Conservation (phyloP, 35 echinoderm and acorn worm species). For the Lytechinus variegatus region DNA sequence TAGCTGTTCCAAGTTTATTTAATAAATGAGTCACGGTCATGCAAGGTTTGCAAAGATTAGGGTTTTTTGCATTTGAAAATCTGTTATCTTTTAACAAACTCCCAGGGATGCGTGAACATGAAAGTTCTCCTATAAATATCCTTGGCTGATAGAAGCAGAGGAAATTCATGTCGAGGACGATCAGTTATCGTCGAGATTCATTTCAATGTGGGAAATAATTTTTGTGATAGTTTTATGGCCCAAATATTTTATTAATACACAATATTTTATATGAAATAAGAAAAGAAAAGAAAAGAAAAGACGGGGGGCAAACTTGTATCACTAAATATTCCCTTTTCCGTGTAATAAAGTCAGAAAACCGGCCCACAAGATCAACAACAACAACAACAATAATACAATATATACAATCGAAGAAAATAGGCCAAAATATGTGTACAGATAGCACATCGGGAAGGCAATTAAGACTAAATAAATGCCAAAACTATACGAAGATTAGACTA, state of each 20-base stretch:
- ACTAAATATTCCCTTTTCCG: too few species aligned
- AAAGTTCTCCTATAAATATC: not conserved
- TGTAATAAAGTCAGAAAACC: too few species aligned
- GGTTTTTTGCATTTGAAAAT: not conserved
- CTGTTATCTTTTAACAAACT: slow-evolving; percentile 14
- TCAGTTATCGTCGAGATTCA: not conserved
- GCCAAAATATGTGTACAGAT: not conserved
- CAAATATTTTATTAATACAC: not conserved
- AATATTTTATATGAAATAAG: too few species aligned
- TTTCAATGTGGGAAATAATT: not conserved
- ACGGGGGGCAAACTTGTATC: too few species aligned
- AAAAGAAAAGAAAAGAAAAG: too few species aligned
- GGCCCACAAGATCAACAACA: too few species aligned
- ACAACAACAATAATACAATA: too few species aligned
- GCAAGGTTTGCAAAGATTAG: not conserved
- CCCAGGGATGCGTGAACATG: not conserved
- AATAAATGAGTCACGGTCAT: not conserved
- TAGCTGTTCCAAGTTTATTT: not conserved
- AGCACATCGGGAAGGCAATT: not conserved
- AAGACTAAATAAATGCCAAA: not conserved
- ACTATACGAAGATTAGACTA: not conserved
- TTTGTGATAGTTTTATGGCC: not conserved
- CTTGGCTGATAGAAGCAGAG: not conserved
- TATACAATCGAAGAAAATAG: too few species aligned
- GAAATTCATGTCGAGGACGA: not conserved